Conservation (phyloP, 92 coral and sea anemone genomes). For the Zoanthus sansibaricus region DNA sequence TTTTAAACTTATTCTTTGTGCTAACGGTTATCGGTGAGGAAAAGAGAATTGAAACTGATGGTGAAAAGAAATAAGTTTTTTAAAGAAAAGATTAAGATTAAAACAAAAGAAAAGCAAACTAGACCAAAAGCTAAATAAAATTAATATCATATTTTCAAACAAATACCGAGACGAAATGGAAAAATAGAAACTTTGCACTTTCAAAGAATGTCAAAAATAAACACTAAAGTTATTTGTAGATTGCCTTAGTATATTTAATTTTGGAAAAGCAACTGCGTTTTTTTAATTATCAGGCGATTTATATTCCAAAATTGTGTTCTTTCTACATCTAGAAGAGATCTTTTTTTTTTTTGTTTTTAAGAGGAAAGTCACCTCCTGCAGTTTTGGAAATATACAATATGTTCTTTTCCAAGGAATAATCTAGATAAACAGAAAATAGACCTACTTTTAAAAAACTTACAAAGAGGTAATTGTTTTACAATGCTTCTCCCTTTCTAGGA, state of each 20-base stretch:
- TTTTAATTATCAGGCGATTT: not conserved
- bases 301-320: not conserved
- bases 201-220: too few species aligned
- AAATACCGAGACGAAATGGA: too few species aligned
- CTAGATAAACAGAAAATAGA: not conserved
- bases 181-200: too few species aligned
- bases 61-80: too few species aligned
- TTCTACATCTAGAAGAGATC: not conserved
- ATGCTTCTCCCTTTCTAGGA: not conserved
- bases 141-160: too few species aligned
- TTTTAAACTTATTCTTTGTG: too few species aligned
- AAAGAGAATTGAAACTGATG: too few species aligned
- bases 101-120: too few species aligned
- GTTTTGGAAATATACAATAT: not conserved
- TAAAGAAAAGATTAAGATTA: too few species aligned
- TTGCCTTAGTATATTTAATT: not conserved
- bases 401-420: not conserved
- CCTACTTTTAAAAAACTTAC: not conserved
- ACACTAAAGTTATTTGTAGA: too few species aligned
- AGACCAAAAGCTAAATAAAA: too few species aligned
- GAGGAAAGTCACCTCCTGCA: not conserved
- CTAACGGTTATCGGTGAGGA: too few species aligned
- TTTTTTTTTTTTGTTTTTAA: not conserved
- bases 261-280: not conserved
- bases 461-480: not conserved